phyloP scores from a whole-genome alignment of 2,113 vertebrate genomes.

The Oenanthe melanoleuca region DNA sequence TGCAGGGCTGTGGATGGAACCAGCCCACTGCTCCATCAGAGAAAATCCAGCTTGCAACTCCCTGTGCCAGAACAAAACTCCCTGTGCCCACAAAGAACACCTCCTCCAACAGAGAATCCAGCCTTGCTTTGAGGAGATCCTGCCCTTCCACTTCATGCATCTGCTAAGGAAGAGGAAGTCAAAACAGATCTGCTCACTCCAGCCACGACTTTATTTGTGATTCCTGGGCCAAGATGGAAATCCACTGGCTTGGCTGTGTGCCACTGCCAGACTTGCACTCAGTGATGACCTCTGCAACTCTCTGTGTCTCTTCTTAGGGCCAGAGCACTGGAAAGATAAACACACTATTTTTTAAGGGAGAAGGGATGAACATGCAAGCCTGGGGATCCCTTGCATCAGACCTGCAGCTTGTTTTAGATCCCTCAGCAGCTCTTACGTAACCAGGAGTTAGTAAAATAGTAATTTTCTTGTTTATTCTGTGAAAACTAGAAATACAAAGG shows the following conservation, averaged over 20 bases:
- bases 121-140: background rate
- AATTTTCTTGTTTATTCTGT: background rate
- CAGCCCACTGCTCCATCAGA: background rate
- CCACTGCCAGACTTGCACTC: background rate
- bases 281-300: background rate
- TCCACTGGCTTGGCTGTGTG: background rate
- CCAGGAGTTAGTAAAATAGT: background rate
- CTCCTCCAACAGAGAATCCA: background rate
- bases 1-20: fast-evolving
- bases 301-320: background rate
- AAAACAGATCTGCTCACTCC: background rate
- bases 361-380: background rate
- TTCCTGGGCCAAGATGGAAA: background rate
- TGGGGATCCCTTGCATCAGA: background rate
- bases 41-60: background rate
- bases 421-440: background rate
- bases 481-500: background rate
- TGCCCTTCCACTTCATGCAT: background rate
- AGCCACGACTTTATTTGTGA: background rate
- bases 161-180: background rate
- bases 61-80: fast-evolving
- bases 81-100: background rate
- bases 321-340: background rate
- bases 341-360: background rate
- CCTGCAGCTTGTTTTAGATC: background rate